phyloP scores from a whole-genome alignment of 1,140 invertebrate species.

The Lutraria rhynchaena region DNA sequence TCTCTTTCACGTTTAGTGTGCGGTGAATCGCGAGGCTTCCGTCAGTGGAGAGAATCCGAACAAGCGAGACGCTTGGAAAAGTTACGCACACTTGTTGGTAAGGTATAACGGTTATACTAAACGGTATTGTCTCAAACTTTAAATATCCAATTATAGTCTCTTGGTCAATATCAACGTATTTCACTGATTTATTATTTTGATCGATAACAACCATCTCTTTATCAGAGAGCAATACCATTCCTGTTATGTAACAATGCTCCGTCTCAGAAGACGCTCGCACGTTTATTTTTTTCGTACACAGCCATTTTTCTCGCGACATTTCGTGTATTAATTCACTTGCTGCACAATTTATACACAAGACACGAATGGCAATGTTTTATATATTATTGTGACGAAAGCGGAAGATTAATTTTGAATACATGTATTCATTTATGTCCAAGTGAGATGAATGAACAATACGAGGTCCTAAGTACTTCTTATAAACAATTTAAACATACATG shows the following conservation, averaged over 20 bases:
- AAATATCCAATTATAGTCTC: not conserved
- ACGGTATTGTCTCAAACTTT: not conserved
- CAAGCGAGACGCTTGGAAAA: not conserved
- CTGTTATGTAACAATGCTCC: slow-evolving; percentile 3
- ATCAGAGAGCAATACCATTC: not conserved
- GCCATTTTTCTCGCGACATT: too few species aligned
- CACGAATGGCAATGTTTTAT: too few species aligned
- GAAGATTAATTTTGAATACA: too few species aligned
- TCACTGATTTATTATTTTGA: not conserved
- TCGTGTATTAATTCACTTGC: too few species aligned
- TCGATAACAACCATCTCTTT: not conserved
- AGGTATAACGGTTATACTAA: not conserved
- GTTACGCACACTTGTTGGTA: not conserved
- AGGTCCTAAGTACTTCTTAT: too few species aligned
- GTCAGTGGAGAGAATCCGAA: not conserved
- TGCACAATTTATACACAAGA: too few species aligned
- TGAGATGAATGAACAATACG: too few species aligned
- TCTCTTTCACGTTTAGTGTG: not conserved
- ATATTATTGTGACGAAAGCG: too few species aligned
- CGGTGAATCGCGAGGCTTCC: not conserved
- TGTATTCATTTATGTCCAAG: too few species aligned
- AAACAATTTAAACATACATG: too few species aligned
- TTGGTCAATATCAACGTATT: not conserved
- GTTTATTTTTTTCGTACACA: not conserved
- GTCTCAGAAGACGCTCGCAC: not conserved